Percentiles rank a stretch among this genome's conserved stretches.
Conservation (phyloP, 2,113 vertebrate genomes). For the Urocolius indicus region DNA sequence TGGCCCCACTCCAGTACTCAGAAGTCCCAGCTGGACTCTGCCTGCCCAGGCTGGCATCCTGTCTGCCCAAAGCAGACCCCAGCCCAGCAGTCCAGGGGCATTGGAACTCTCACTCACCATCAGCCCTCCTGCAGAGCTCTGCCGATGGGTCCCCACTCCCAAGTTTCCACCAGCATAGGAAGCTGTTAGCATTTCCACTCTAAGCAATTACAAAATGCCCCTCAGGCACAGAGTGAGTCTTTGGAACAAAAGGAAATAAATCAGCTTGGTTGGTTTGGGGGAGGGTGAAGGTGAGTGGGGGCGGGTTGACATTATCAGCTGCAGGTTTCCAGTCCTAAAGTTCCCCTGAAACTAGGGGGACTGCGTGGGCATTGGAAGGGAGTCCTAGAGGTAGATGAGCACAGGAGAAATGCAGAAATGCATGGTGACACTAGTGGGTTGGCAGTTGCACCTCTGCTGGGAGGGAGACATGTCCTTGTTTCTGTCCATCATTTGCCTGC, state of each 20-base stretch:
- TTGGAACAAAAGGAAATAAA: background rate
- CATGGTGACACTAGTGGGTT: background rate
- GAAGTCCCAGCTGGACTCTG: background rate
- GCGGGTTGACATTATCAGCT: background rate
- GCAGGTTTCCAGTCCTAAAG: background rate
- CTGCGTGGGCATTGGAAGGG: background rate
- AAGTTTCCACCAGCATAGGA: background rate
- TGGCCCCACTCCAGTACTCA: background rate
- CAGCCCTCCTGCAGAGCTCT: background rate
- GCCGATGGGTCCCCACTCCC: background rate
- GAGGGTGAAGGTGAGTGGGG: background rate
- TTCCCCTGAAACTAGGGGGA: background rate
- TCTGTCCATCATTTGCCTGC: background rate
- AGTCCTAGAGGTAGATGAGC: background rate
- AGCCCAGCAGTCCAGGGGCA: background rate
- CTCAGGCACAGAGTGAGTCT: background rate
- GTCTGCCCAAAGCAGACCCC: background rate
- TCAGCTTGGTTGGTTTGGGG: background rate
- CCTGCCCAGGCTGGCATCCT: background rate
- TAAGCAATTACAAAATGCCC: background rate
- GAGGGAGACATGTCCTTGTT: accelerated
- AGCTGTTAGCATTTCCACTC: background rate
- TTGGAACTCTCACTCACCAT: background rate
- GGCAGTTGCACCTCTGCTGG: background rate
- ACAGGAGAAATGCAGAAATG: background rate